phyloP scores from a whole-genome alignment of 2,113 vertebrate genomes.

The Callipepla squamata region DNA sequence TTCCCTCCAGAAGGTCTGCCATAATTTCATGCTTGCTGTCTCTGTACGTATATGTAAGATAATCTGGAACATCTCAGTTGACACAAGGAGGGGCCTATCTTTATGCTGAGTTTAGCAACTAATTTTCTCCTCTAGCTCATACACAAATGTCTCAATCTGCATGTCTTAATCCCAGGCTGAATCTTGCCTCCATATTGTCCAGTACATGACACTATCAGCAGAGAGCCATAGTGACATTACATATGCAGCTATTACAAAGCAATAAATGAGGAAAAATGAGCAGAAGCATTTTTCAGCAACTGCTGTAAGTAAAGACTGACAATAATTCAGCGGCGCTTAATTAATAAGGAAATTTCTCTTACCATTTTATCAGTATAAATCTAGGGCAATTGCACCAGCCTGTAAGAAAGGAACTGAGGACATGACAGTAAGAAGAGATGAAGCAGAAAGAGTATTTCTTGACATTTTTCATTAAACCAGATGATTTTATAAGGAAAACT shows the following conservation, averaged over 20 bases:
- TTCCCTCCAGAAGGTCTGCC: not conserved
- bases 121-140: not conserved
- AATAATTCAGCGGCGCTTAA: not conserved
- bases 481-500: not conserved
- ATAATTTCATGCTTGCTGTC: not conserved
- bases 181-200: not conserved
- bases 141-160: not conserved
- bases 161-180: not conserved
- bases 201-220: not conserved
- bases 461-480: not conserved
- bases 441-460: not conserved
- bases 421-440: not conserved
- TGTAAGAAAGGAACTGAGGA: not conserved
- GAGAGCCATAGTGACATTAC: not conserved
- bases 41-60: not conserved
- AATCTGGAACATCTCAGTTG: not conserved
- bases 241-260: not conserved
- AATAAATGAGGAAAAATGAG: not conserved
- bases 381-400: not conserved
- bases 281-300: not conserved
- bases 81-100: not conserved
- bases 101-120: not conserved
- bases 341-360: not conserved
- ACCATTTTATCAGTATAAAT: not conserved
- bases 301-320: not conserved